phyloP scores from a whole-genome alignment of 2,888 invertebrate genomes.

The Campoplex capitator region DNA sequence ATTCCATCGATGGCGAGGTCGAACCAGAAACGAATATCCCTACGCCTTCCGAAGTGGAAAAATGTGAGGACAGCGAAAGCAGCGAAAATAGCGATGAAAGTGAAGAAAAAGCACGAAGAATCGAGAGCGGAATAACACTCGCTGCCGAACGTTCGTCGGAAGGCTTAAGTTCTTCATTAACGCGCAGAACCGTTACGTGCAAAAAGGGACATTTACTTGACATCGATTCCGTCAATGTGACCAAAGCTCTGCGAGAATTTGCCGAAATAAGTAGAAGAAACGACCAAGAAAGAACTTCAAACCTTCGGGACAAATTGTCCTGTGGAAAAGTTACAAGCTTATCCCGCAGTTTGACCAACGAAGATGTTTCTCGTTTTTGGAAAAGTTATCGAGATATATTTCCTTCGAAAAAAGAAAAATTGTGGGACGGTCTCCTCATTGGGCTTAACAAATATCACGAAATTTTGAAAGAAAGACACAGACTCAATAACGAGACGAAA shows the following conservation, averaged over 20 bases:
- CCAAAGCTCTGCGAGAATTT: conserved; percentile 89
- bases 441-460: conserved; percentile 89
- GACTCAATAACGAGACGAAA: conserved; percentile 88
- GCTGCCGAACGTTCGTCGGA: conserved; percentile 22
- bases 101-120: conserved; percentile 7
- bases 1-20: background rate
- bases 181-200: conserved; percentile 73
- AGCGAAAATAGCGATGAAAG: conserved; percentile 28
- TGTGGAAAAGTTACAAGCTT: conserved; percentile 85
- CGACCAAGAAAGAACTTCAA: conserved; percentile 71
- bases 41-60: background rate
- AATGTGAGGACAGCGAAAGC: conserved; percentile 31
- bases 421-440: conserved; percentile 90
- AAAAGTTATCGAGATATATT: conserved; percentile 87
- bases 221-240: conserved; percentile 89
- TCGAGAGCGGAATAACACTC: conserved; percentile 33
- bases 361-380: conserved; percentile 90
- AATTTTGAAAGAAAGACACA: conserved; percentile 89
- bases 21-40: conserved; percentile 16
- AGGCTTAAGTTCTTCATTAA: background rate
- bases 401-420: conserved; percentile 87
- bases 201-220: conserved; percentile 87
- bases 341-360: conserved; percentile 85
- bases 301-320: conserved; percentile 81
- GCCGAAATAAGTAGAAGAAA: conserved; percentile 83